A percentile compares a stretch with the other conserved stretches of the same genome.
These are phyloP conservation scores for Urocolius indicus DNA, from an alignment of 2,113 vertebrate genomes.

Conservation along the genomic window DNA sequence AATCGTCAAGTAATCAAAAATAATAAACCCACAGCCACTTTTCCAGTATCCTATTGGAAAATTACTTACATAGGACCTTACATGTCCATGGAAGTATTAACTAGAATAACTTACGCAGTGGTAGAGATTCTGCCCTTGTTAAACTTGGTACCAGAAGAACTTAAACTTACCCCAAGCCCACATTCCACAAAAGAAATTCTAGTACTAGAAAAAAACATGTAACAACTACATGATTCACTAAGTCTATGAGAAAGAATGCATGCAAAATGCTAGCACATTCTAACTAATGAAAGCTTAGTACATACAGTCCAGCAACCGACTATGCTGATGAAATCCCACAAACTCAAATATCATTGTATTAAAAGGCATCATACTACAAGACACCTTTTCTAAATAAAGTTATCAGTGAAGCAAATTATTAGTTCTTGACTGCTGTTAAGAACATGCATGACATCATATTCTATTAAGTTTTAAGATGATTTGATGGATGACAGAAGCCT, in stretches of 20 bases:
- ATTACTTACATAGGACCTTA: background rate
- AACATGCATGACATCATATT: fast-evolving
- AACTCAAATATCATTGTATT: too few species aligned
- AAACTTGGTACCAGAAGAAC: background rate
- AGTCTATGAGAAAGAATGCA: background rate
- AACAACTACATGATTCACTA: background rate
- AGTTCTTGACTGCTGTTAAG: background rate
- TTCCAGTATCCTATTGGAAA: background rate
- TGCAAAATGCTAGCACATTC: background rate
- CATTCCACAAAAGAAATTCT: background rate
- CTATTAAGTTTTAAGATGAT: background rate
- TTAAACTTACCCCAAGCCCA: background rate
- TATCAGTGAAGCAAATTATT: background rate
- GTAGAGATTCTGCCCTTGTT: background rate
- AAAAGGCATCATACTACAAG: too few species aligned
- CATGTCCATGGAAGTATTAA: background rate
- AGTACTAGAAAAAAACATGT: background rate
- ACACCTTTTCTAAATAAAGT: background rate
- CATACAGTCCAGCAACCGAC: background rate
- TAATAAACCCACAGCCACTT: background rate
- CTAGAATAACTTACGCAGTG: background rate
- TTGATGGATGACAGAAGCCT: background rate
- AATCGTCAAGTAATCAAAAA: background rate
- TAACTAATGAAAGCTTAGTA: background rate
- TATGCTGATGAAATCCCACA: background rate